Evolutionary conservation across 2,797 vertebrate species (phyloP).

Genomic region (Sebastes jordani): DNA sequence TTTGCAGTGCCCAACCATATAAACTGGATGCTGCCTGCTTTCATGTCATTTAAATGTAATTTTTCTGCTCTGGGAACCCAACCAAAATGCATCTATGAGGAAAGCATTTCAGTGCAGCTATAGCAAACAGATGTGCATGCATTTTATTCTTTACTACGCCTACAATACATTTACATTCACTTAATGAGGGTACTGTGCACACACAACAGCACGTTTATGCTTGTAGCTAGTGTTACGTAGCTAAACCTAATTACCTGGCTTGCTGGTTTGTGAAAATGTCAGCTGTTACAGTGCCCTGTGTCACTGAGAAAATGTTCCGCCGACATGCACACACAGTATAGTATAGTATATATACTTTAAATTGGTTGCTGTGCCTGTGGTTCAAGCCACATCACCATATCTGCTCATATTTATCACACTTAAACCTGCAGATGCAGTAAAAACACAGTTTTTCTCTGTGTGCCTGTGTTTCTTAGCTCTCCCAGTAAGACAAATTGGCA

Average conservation of each 20-base stretch:
- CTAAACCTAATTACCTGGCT: constrained; percentile 76
- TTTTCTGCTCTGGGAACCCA: constrained; percentile 18
- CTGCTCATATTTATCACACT: constrained; percentile 44
- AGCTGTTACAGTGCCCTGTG: constrained; percentile 61
- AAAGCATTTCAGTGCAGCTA: constrained; percentile 41
- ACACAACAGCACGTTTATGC: constrained; percentile 58
- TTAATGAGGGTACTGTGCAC: constrained; percentile 68
- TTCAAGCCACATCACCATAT: constrained; percentile 15
- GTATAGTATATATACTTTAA: constrained; percentile 25
- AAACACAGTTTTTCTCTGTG: constrained; percentile 9
- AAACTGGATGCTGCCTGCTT: constrained; percentile 31
- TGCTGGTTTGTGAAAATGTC: constrained; percentile 80
- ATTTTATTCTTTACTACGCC: constrained; percentile 46
- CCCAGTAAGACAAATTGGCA: constrained; percentile 44
- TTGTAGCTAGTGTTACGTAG: constrained; percentile 68
- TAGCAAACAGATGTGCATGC: constrained; percentile 65
- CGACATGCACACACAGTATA: constrained; percentile 23
- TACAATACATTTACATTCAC: constrained; percentile 68
- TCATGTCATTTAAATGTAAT: constrained; percentile 37
- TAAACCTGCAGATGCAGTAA: constrained; percentile 38
- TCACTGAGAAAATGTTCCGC: constrained; percentile 50
- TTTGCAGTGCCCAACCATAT: constrained; percentile 25
- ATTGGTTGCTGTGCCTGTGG: constrained; percentile 38
- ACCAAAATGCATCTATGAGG: constrained; percentile 37
- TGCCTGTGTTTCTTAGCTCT: constrained; percentile 12